Evolutionary conservation across 2,113 vertebrate species (phyloP).

Genomic region (Oplegnathus fasciatus): DNA sequence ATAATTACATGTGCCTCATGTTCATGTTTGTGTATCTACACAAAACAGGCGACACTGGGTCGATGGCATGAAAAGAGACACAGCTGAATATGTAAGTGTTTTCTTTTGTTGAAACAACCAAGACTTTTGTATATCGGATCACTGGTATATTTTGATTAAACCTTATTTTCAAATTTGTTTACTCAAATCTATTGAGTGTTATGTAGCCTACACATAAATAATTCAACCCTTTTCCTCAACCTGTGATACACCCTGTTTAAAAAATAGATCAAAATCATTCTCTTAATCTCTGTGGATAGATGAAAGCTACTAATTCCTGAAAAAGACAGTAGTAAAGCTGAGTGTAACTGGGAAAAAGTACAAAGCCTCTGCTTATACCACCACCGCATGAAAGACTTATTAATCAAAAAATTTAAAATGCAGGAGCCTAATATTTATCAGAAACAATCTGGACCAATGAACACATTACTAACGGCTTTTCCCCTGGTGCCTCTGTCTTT

Average conservation of each 20-base stretch:
- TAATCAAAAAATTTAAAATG: neutral
- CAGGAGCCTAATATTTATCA: conserved; percentile 5
- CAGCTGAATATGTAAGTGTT: neutral
- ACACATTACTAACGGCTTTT: neutral
- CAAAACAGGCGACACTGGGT: neutral
- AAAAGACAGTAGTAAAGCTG: neutral
- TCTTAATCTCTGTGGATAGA: conserved; percentile 7
- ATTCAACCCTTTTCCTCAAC: conserved; percentile 1
- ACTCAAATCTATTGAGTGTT: neutral
- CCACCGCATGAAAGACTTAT: neutral
- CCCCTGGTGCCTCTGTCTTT: neutral
- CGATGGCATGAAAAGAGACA: neutral
- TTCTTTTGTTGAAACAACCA: neutral
- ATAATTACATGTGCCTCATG: neutral
- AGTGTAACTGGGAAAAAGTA: neutral
- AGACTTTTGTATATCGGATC: neutral
- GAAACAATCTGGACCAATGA: neutral
- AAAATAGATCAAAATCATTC: conserved; percentile 13
- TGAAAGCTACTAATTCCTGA: conserved; percentile 7
- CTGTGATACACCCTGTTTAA: neutral
- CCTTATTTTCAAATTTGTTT: neutral
- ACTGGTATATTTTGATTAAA: neutral
- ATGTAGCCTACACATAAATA: neutral
- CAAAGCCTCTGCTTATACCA: neutral
- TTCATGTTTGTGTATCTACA: neutral